Percentiles rank a stretch among this genome's conserved stretches.
phyloP scores from a whole-genome alignment of 2,888 invertebrate genomes.

The Synanthedon myopaeformis region DNA sequence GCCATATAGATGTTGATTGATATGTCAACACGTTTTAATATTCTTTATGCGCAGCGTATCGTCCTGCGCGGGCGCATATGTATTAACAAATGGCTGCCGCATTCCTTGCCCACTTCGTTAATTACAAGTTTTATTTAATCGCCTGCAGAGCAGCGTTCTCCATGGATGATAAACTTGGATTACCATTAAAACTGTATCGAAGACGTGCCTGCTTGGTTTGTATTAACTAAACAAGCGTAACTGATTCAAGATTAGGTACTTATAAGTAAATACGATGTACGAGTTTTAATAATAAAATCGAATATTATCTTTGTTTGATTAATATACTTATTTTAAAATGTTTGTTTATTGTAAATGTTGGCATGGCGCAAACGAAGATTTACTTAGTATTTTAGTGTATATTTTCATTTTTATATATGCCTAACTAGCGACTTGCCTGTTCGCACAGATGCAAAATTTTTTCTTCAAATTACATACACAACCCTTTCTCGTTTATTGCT shows the following conservation, averaged over 20 bases:
- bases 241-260: too few relatives aligned
- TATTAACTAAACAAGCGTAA: background rate
- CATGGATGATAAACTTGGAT: constrained; percentile 6
- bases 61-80: constrained; percentile 25
- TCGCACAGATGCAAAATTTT: too few relatives aligned
- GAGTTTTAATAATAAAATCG: background rate
- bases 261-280: too few relatives aligned
- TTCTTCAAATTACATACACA: too few relatives aligned
- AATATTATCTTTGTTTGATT: background rate
- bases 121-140: constrained; percentile 30
- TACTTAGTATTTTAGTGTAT: too few relatives aligned
- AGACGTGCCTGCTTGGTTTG: constrained; percentile 1
- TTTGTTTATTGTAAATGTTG: constrained; percentile 36
- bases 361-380: constrained; percentile 78
- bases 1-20: constrained; percentile 39
- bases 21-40: constrained; percentile 42
- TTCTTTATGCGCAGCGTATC: constrained; percentile 48
- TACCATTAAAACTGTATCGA: constrained; percentile 7
- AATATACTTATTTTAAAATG: background rate
- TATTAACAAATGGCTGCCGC: constrained; percentile 51
- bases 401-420: too few relatives aligned
- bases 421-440: too few relatives aligned
- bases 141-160: constrained; percentile 5
- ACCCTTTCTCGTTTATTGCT: too few relatives aligned
- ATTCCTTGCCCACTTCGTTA: constrained; percentile 44